Conservation (phyloP, 2,113 vertebrate species). For the Ramphastos sulfuratus region DNA sequence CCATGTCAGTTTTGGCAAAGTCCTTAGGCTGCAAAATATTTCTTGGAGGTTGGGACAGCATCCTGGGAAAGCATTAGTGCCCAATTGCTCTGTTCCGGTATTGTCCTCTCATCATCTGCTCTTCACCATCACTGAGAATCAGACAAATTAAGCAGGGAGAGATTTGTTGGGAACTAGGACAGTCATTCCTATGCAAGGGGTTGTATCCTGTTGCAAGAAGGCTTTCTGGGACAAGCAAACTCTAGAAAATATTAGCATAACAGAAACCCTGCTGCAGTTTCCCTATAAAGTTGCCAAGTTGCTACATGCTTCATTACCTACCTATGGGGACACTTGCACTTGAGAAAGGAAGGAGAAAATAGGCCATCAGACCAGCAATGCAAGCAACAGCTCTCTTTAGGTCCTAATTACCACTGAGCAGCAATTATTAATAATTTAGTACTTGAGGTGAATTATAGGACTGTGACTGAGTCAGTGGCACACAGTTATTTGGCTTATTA, state of each 20-base stretch:
- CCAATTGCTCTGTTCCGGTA: not conserved
- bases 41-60: not conserved
- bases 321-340: not conserved
- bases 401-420: not conserved
- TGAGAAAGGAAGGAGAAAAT: not conserved
- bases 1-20: not conserved
- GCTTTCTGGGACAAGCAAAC: not conserved
- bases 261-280: not conserved
- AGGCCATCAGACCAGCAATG: not conserved
- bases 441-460: slow-evolving; percentile 9
- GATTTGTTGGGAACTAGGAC: not conserved
- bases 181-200: not conserved
- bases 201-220: not conserved
- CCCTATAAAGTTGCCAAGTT: not conserved
- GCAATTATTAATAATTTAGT: not conserved
- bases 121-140: not conserved
- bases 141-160: not conserved
- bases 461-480: not conserved
- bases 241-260: not conserved
- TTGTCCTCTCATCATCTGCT: not conserved
- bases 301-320: not conserved
- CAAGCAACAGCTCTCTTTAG: not conserved
- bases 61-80: not conserved
- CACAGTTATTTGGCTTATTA: not conserved
- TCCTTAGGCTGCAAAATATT: not conserved